Percentiles rank a stretch among this genome's conserved stretches.
These are phyloP conservation scores for Proisotoma minuta DNA, from an alignment of 2,888 invertebrate genomes.

Conservation along the genomic window DNA sequence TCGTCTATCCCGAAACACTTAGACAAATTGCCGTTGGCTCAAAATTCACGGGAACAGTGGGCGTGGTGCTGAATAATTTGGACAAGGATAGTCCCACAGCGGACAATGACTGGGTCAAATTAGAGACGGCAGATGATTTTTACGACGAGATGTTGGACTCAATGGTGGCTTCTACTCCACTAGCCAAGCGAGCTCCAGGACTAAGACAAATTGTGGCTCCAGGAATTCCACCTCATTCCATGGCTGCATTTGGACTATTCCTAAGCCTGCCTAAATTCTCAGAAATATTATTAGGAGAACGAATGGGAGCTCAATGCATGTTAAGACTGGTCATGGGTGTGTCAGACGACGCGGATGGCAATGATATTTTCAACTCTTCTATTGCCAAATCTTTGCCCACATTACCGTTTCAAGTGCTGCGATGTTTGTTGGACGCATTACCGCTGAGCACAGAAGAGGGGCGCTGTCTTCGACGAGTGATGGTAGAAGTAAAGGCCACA, in stretches of 20 bases:
- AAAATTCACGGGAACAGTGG: slow-evolving; percentile 32
- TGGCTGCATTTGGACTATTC: slow-evolving; percentile 84
- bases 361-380: slow-evolving; percentile 67
- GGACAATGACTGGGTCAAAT: slow-evolving; percentile 61
- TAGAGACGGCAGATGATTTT: slow-evolving; percentile 54
- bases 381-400: slow-evolving; percentile 65
- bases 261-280: slow-evolving; percentile 85
- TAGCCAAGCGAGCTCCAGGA: slow-evolving; percentile 34
- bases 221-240: slow-evolving; percentile 71
- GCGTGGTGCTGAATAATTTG: slow-evolving; percentile 28
- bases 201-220: slow-evolving; percentile 34
- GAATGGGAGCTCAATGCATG: slow-evolving; percentile 78
- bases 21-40: slow-evolving; percentile 54
- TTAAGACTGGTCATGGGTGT: slow-evolving; percentile 82
- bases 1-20: slow-evolving; percentile 75
- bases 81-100: slow-evolving; percentile 45
- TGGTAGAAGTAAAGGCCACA: slow-evolving; percentile 78
- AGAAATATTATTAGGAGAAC: slow-evolving; percentile 76
- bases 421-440: slow-evolving; percentile 69
- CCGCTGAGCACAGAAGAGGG: slow-evolving; percentile 73
- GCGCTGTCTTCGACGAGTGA: slow-evolving; percentile 66
- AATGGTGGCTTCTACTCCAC: slow-evolving; percentile 40
- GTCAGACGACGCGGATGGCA: slow-evolving; percentile 85
- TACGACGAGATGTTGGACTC: slow-evolving; percentile 52
- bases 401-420: slow-evolving; percentile 73